Conservation (phyloP, 64 coral and sea anemone genomes). For the Dendrophyllia cribrosa region DNA sequence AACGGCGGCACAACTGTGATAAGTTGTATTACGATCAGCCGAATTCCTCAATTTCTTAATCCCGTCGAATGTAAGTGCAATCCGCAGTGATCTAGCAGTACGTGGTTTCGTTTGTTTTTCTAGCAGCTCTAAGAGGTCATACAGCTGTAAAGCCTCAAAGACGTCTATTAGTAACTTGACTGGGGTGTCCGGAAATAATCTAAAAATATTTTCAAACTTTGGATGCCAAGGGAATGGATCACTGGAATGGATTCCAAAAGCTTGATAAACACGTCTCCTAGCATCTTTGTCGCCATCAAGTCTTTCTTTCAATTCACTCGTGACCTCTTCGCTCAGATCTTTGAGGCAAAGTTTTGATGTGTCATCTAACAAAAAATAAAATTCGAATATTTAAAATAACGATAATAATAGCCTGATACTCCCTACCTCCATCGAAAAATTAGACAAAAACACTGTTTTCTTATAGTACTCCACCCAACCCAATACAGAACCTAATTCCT, state of each 20-base stretch:
- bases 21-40: not conserved
- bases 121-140: slow-evolving; percentile 8
- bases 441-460: no score
- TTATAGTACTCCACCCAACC: no score
- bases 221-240: no score
- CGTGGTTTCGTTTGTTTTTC: not conserved
- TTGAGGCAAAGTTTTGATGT: not conserved
- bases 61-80: not conserved
- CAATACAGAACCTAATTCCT: no score
- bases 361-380: not conserved
- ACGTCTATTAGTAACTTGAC: not conserved
- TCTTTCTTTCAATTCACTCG: not conserved
- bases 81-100: not conserved
- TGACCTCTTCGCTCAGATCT: not conserved
- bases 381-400: no score
- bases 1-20: not conserved
- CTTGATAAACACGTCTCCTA: not conserved
- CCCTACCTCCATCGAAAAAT: no score
- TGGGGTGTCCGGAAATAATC: slow-evolving; percentile 10
- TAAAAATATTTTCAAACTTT: not conserved
- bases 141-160: slow-evolving; percentile 26
- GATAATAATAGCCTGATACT: no score
- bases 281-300: not conserved
- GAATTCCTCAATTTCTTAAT: not conserved
- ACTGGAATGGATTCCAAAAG: not conserved